Evolutionary conservation across 2,888 invertebrate genomes (phyloP).

Genomic region (Napeogenes inachia): DNA sequence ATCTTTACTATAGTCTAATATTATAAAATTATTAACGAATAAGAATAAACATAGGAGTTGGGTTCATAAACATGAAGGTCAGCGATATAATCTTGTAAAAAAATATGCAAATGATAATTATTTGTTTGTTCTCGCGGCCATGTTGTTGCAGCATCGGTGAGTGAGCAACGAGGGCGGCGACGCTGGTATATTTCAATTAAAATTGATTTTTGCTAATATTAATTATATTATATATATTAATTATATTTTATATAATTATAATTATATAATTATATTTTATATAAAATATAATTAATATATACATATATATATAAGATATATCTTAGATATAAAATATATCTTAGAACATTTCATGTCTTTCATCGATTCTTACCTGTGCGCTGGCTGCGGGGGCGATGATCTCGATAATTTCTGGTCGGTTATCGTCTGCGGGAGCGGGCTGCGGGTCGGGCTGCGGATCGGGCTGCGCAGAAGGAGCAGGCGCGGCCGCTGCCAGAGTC

Average conservation of each 20-base stretch:
- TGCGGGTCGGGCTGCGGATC: constrained; percentile 44
- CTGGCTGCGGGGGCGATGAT: constrained; percentile 72
- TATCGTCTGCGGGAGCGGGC: constrained; percentile 48
- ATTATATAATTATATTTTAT: too few species aligned
- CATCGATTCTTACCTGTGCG: constrained; percentile 54
- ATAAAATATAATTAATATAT: too few species aligned
- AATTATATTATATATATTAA: too few species aligned
- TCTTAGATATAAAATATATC: too few species aligned
- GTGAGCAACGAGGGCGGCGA: constrained; percentile 33
- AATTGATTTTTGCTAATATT: too few species aligned
- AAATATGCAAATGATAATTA: constrained; percentile 8
- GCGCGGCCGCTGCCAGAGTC: constrained; percentile 39
- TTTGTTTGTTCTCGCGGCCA: constrained; percentile 9
- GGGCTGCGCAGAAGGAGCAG: constrained; percentile 39
- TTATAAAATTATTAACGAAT: too few species aligned
- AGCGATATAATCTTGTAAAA: neutral
- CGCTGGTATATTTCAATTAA: neutral
- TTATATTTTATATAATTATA: too few species aligned
- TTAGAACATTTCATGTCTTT: too few species aligned
- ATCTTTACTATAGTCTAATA: too few species aligned
- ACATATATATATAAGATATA: too few species aligned
- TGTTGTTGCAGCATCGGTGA: constrained; percentile 25
- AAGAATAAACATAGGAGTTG: neutral
- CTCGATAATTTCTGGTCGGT: constrained; percentile 69
- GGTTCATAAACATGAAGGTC: neutral